phyloP scores from a whole-genome alignment of 2,113 vertebrate species.

The Pelecanoides urinatrix region DNA sequence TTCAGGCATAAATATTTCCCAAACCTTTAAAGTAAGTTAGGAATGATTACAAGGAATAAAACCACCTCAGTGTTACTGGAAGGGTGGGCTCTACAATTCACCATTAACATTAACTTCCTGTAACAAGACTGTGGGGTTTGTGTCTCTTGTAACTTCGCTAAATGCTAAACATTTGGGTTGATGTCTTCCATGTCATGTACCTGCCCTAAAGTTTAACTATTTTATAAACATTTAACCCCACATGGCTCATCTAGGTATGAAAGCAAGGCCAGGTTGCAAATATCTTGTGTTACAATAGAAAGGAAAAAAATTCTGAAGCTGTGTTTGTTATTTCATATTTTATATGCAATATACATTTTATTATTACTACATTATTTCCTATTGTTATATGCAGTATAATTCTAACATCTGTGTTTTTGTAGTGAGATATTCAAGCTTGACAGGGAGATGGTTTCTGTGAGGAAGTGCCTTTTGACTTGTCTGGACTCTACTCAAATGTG shows the following conservation, averaged over 20 bases:
- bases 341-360: background rate
- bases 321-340: background rate
- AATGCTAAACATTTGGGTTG: background rate
- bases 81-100: background rate
- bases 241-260: background rate
- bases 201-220: background rate
- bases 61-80: background rate
- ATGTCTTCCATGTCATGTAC: background rate
- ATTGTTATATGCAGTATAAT: background rate
- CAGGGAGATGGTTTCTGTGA: background rate
- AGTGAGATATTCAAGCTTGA: background rate
- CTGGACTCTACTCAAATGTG: background rate
- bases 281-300: background rate
- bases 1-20: background rate
- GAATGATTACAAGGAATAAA: background rate
- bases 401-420: background rate
- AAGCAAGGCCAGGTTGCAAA: background rate
- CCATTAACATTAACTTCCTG: background rate
- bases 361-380: background rate
- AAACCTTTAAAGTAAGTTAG: slow-evolving; percentile 4
- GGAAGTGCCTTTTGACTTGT: background rate
- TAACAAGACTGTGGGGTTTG: background rate
- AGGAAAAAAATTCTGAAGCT: background rate
- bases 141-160: background rate
- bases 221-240: background rate